Percentiles rank a stretch among this genome's conserved stretches.
These are phyloP conservation scores for Argopecten irradians DNA, from an alignment of 1,140 invertebrate genomes.

Conservation along the genomic window DNA sequence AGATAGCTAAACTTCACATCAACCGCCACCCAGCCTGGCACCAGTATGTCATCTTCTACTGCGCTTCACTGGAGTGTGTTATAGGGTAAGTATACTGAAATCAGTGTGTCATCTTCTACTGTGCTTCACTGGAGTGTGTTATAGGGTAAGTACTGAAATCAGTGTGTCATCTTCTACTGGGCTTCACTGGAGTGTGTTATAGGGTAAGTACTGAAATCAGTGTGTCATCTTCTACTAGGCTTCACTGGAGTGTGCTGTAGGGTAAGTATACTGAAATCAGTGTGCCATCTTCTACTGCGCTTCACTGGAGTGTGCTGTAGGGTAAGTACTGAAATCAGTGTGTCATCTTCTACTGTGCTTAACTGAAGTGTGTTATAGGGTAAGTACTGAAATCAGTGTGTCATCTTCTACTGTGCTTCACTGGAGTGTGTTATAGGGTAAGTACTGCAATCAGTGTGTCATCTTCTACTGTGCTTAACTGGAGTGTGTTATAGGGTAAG, in stretches of 20 bases:
- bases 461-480: slow-evolving; percentile 79
- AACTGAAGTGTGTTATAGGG: slow-evolving; percentile 70
- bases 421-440: slow-evolving; percentile 71
- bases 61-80: slow-evolving; percentile 78
- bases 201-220: slow-evolving; percentile 78
- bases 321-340: slow-evolving; percentile 73
- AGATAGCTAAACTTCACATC: slow-evolving; percentile 78
- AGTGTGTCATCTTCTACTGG: slow-evolving; percentile 79
- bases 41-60: slow-evolving; percentile 80
- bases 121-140: slow-evolving; percentile 47
- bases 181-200: slow-evolving; percentile 78
- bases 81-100: slow-evolving; percentile 78
- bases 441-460: slow-evolving; percentile 77
- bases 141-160: slow-evolving; percentile 43
- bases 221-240: slow-evolving; percentile 79
- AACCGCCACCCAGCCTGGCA: slow-evolving; percentile 78
- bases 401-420: slow-evolving; percentile 51
- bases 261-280: slow-evolving; percentile 72
- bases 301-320: slow-evolving; percentile 77
- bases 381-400: slow-evolving; percentile 76
- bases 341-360: slow-evolving; percentile 49
- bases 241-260: slow-evolving; percentile 77
- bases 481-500: slow-evolving; percentile 55
- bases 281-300: slow-evolving; percentile 79
- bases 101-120: slow-evolving; percentile 54